Base-by-base conservation (phyloP, 2,113 vertebrate species). In the Spea bombifrons region DNA sequence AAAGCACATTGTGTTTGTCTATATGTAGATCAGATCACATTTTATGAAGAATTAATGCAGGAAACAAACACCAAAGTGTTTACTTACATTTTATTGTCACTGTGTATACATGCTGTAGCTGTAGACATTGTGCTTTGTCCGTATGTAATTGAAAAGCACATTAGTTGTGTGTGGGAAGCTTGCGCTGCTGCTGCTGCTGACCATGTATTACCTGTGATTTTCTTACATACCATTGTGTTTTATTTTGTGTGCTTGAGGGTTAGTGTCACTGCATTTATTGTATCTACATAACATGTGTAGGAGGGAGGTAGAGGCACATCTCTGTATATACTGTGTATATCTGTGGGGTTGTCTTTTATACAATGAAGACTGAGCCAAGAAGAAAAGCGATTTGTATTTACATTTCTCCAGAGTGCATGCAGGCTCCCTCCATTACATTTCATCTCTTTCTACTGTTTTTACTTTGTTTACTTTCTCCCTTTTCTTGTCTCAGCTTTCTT, bases 311-410 rank as follows among this genome's bases (percentile, higher is more conserved):
- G 1, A 7, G 50, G 1, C 6, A 52, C 50, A 7, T 52, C 50
- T 52, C 9, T 52, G 9, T 10, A 45, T 52, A 8, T 47, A 63
- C 66, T 75, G 9, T 75, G 9, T 46, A 55, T 67, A 63, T 49
- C 49, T 75, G 64, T 67, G 7, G 46, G 66, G 64, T 30, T 45
- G 64, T 67, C 74, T 53, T 6, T 66, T 17, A 67, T 75, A 63
- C 66, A 75, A 75, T 75, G 74, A 66, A 66, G 30, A 77, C 63
- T 7, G 61, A 77, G 66, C 52, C 59, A 53, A 77, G 57, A 17
- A 67, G 52, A 69, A 77, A 77, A 71, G 16, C 46, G 45, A 70
- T 70, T 77, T 71, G 53, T 77, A 76, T 76, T 65, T 68, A 69
- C 57, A 76, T 77, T 77, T 61, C 3, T 7, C 63, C 16, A 30